Percentiles rank a stretch among this genome's conserved stretches.
Evolutionary conservation across 2,797 vertebrate genomes (phyloP).

Genomic region (Sebastes nivosus): DNA sequence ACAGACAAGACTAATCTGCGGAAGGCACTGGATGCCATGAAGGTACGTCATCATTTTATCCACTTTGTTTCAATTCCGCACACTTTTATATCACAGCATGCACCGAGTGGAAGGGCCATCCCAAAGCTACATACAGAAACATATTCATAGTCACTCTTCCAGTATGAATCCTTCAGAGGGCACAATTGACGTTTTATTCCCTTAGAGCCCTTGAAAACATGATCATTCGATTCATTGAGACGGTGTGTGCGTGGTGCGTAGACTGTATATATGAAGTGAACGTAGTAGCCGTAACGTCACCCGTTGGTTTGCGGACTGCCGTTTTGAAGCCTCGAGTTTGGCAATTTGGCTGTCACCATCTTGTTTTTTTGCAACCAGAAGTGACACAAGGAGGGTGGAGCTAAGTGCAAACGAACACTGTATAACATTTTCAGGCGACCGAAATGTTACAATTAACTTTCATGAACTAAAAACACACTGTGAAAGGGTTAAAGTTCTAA

Average conservation of each 20-base stretch:
- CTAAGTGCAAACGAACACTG: too few species aligned
- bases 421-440: too few species aligned
- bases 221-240: background rate
- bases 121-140: background rate
- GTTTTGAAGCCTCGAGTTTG: too few species aligned
- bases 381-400: too few species aligned
- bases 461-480: too few species aligned
- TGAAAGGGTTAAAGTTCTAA: too few species aligned
- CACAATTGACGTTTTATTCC: background rate
- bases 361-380: too few species aligned
- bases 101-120: background rate
- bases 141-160: background rate
- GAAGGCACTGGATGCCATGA: slow-evolving; percentile 94
- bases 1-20: slow-evolving; percentile 90
- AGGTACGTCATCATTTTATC: slow-evolving; percentile 76
- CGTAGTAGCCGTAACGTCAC: accelerated
- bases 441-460: too few species aligned
- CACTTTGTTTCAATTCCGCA: background rate
- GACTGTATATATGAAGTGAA: too few species aligned
- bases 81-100: background rate
- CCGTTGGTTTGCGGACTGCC: too few species aligned
- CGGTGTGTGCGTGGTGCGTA: background rate
- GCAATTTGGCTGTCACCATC: too few species aligned
- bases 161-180: background rate
- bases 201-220: background rate